Evolutionary conservation across 2,113 vertebrate genomes (phyloP), one percentile per base, ranked within the genome.

Genomic region (Riparia riparia): DNA sequence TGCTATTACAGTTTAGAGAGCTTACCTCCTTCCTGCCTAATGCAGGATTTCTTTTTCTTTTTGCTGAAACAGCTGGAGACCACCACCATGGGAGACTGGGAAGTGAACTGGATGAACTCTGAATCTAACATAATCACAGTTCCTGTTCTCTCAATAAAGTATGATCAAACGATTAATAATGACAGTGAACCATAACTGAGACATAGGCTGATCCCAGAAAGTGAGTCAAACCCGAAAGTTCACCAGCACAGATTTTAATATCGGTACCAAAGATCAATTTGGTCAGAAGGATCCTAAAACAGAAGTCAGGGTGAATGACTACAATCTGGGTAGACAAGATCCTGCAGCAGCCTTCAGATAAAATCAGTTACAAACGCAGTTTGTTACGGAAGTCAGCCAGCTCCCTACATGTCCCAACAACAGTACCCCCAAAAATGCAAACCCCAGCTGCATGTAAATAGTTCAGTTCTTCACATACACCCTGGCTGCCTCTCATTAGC

Each of bases 271-370:
- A 56, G 79, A 96, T 83, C 89, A 91, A 86, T 89, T 73, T 78
- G 76, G 73, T 95, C 90, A 95, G 64, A 71, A 84, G 32, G 47
- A 44, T 95, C 58, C 56, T 42, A 64, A 92, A 78, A 83, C 53
- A 95, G 66, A 95, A 94, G 71, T 89, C 93, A 66, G 53, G 21
- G 15, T 10, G 54, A 86, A 66, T 96, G 82, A 97, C 90, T 97
- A 96, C 96, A 95, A 81, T 41, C 85, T 65, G 44, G 12, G 88
- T 58, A 97, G 93, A 71, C 94, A 82, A 76, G 87, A 91, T 96
- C 82, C 93, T 90, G 58, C 49, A 88, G n/a, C 37, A 89, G 47
- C 74, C 81, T 65, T 57, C 76, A 94, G 93, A 95, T 93, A 94
- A 94, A 89, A 93, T 86, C 93, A 68, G 26, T 66, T 93, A 17